Evolutionary conservation across 1,140 invertebrate genomes (phyloP).

Genomic region (Elysia chlorotica): DNA sequence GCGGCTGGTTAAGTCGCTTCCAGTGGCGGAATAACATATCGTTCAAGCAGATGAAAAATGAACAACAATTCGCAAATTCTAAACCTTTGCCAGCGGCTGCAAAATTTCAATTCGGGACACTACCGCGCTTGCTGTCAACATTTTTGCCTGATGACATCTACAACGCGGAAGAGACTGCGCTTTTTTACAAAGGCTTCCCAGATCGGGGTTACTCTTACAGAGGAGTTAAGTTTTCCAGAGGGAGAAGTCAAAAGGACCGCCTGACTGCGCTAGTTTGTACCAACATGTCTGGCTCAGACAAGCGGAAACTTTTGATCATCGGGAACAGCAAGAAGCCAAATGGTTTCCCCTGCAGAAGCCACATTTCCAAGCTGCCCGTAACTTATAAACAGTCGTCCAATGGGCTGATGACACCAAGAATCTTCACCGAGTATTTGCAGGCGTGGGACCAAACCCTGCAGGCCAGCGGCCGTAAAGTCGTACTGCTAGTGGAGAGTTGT

Average conservation of each 20-base stretch:
- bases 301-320: conserved; percentile 34
- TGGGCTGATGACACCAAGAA: conserved; percentile 37
- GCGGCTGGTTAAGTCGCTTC: conserved; percentile 49
- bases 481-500: conserved; percentile 65
- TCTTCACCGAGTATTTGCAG: conserved; percentile 39
- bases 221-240: conserved; percentile 38
- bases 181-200: conserved; percentile 63
- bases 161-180: conserved; percentile 64
- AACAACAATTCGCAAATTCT: conserved; percentile 22
- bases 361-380: conserved; percentile 29
- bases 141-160: conserved; percentile 61
- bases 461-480: conserved; percentile 49
- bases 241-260: conserved; percentile 37
- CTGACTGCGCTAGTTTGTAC: conserved; percentile 32
- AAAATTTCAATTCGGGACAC: conserved; percentile 8
- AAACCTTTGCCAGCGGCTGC: conserved; percentile 17
- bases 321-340: conserved; percentile 31
- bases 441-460: conserved; percentile 26
- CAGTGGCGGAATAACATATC: conserved; percentile 36
- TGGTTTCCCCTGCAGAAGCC: conserved; percentile 25
- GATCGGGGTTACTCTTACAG: conserved; percentile 60
- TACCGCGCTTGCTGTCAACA: conserved; percentile 28
- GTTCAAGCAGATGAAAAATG: conserved; percentile 15
- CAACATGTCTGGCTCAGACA: conserved; percentile 36
- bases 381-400: conserved; percentile 33